A percentile compares a stretch with the other conserved stretches of the same genome.
These are phyloP conservation scores for Bubo bubo DNA, from an alignment of 2,113 vertebrate species.

Conservation along the genomic window DNA sequence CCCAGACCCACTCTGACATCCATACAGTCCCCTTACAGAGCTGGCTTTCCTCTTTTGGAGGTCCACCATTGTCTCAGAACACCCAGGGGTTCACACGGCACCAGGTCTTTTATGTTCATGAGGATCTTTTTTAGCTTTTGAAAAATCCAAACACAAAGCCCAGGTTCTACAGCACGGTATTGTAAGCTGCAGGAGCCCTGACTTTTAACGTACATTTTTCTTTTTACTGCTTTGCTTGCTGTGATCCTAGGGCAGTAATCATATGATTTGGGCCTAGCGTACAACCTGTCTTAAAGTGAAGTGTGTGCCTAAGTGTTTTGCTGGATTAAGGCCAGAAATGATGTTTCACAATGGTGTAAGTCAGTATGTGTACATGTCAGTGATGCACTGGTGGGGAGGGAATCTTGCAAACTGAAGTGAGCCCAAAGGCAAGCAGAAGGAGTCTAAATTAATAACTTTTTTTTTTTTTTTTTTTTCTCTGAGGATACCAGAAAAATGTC, in stretches of 20 bases:
- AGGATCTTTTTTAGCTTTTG: background rate
- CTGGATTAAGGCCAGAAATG: background rate
- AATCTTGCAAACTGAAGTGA: background rate
- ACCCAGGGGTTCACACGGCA: background rate
- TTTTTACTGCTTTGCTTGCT: background rate
- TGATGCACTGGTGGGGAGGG: background rate
- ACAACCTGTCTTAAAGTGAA: background rate
- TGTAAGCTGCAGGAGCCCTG: background rate
- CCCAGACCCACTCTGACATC: background rate
- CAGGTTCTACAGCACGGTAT: accelerated
- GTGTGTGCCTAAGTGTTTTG: background rate
- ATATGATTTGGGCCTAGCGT: background rate
- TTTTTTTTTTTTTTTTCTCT: background rate
- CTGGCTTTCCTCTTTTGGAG: background rate
- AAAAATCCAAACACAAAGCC: background rate
- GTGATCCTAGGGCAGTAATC: background rate
- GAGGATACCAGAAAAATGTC: background rate
- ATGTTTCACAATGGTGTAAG: background rate
- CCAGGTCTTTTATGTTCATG: background rate
- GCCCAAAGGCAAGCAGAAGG: background rate
- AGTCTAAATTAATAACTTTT: background rate
- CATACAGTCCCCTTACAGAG: background rate
- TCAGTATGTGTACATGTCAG: accelerated
- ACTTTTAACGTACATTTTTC: background rate
- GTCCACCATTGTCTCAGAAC: background rate